Evolutionary conservation across 2,797 vertebrate species (phyloP).

Genomic region (Brachyalestes nurse): DNA sequence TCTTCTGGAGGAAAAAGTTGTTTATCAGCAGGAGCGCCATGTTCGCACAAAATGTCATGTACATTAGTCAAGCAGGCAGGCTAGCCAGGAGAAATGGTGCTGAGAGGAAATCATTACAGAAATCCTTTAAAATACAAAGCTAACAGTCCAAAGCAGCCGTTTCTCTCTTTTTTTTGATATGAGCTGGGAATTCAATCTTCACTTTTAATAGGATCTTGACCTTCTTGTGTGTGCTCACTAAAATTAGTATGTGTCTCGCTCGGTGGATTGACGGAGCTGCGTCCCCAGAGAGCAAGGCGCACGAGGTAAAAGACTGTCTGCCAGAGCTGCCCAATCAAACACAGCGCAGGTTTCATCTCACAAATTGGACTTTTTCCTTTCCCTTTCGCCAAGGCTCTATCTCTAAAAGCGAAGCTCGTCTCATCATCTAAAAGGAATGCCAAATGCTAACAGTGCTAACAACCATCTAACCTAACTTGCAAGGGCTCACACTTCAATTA

Average conservation of each 20-base stretch:
- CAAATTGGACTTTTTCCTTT: constrained; percentile 48
- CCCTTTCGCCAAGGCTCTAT: neutral
- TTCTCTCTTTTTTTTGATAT: constrained; percentile 3
- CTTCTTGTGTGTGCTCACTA: constrained; percentile 30
- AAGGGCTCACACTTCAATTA: neutral
- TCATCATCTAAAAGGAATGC: constrained; percentile 23
- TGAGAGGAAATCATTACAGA: constrained; percentile 1
- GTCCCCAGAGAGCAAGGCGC: constrained; percentile 19
- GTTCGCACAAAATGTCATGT: constrained; percentile 1
- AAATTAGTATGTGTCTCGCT: constrained; percentile 40
- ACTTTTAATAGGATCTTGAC: constrained; percentile 37
- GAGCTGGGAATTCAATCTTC: constrained; percentile 22
- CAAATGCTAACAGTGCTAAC: neutral
- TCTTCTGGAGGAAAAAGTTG: neutral
- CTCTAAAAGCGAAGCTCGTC: constrained; percentile 23
- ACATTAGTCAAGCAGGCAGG: neutral
- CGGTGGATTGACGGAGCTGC: constrained; percentile 17
- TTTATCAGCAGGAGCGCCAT: constrained; percentile 1
- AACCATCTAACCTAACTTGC: neutral
- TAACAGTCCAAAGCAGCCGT: constrained; percentile 15
- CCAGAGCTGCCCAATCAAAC: constrained; percentile 56
- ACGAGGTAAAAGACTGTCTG: constrained; percentile 33
- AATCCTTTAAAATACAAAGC: constrained; percentile 1
- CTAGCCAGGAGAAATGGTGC: constrained; percentile 1
- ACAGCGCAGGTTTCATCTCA: constrained; percentile 53